Evolutionary conservation across 2,113 vertebrate species (phyloP).

Genomic region (Oostethus manadensis): DNA sequence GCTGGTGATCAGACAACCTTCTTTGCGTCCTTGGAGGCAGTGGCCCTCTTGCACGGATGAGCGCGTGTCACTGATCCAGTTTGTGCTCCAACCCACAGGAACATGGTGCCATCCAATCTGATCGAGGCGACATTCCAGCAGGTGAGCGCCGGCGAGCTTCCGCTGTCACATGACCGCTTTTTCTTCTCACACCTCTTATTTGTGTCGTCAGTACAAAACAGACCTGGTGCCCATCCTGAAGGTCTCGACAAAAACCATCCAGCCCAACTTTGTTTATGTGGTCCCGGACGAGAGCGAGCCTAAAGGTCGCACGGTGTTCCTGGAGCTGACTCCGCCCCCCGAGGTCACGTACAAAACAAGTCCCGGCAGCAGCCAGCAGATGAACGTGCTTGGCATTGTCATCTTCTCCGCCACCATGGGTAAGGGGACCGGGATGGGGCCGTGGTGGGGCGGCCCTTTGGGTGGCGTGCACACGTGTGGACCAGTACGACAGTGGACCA

Average conservation of each 20-base stretch:
- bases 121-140: conserved; percentile 87
- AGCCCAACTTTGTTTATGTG: conserved; percentile 77
- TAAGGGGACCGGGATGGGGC: conserved; percentile 38
- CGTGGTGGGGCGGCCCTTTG: neutral
- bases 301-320: conserved; percentile 69
- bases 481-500: no score
- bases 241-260: conserved; percentile 47
- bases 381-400: conserved; percentile 88
- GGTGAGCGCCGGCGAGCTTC: conserved; percentile 51
- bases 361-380: conserved; percentile 82
- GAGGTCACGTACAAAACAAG: conserved; percentile 77
- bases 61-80: neutral
- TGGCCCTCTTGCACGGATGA: no score
- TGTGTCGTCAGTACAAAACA: conserved; percentile 77
- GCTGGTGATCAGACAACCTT: conserved; percentile 10
- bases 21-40: neutral
- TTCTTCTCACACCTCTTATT: neutral
- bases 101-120: conserved; percentile 88
- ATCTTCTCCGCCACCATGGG: conserved; percentile 89
- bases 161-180: neutral
- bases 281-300: conserved; percentile 71
- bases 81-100: conserved; percentile 62
- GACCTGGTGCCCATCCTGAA: conserved; percentile 74
- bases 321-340: conserved; percentile 79
- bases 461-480: no score